Conservation (phyloP, 2,797 vertebrate genomes). For the Scolopax rusticola region DNA sequence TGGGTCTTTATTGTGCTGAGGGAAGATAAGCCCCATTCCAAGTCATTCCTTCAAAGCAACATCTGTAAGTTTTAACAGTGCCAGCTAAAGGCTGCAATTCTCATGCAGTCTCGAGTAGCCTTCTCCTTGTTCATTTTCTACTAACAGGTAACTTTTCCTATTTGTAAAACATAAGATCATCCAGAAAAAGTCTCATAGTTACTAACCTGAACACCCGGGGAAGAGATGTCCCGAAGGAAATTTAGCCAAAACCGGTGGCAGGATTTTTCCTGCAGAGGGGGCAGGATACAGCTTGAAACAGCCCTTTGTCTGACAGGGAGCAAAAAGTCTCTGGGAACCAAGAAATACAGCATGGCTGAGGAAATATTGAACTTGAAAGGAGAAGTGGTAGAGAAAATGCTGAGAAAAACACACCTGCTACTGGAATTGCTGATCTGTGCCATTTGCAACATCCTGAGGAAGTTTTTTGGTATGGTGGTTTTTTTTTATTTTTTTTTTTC, state of each 20-base stretch:
- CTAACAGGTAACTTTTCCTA: neutral
- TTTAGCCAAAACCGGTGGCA: neutral
- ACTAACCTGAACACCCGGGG: neutral
- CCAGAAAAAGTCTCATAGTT: neutral
- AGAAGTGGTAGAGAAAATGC: neutral
- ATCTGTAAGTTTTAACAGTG: neutral
- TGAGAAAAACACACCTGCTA: slow-evolving; percentile 11
- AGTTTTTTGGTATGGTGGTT: neutral
- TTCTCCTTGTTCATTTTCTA: neutral
- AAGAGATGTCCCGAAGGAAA: neutral
- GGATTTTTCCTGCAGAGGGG: neutral
- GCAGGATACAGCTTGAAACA: neutral
- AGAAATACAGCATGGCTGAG: neutral
- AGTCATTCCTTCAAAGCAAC: neutral
- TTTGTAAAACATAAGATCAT: neutral
- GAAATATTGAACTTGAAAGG: neutral
- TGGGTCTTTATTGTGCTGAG: slow-evolving; percentile 6
- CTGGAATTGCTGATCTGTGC: neutral
- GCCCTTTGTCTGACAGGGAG: neutral
- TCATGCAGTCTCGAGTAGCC: neutral
- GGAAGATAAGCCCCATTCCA: slow-evolving; percentile 45
- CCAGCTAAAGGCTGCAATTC: neutral
- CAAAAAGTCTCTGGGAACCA: neutral
- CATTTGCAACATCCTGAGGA: neutral
- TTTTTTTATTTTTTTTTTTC: too few relatives aligned